Base-by-base conservation (phyloP, 2,888 invertebrate species). In the Cepaea hortensis region DNA sequence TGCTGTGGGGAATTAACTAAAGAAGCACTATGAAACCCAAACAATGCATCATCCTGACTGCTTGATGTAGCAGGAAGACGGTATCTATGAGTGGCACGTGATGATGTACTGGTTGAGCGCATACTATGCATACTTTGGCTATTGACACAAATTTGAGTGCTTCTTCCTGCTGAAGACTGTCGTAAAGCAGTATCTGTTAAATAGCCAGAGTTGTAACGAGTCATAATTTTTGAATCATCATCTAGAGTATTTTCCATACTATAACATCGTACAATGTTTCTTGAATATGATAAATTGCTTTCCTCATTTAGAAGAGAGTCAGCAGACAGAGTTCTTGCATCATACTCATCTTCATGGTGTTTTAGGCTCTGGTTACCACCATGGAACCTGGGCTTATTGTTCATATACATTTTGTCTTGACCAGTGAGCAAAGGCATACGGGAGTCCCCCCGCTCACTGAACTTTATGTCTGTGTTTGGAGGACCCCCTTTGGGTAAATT, bases 401-500 rank as follows among this genome's bases (percentile, higher is more conserved):
- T 81, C 6, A 23, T 46, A 68, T 65, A 23, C 46, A 70, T 7
- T 77, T 15, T 55, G 20, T 72, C 61, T 20, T 76, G 80, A 48
- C 84, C 84, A 73, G 82, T 82, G 87, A 84, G 80, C 62, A 15
- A 48, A 13, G 46, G 35, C 61, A 50, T 80, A 15, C 50, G 79
- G 84, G 81, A 68, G 81, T 72, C 81, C 87, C 75, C 87, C 81
- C 46, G 80, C 68, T 80, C 81, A 84, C 82, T 72, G 81, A 62
- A 80, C 81, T 73, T 84, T 80, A 73, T n/a, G 76, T 68, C 90
- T 89, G 84, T 87, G 87, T 89, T 89, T 90, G 88, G 88, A 89
- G 90, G 90, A 88, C 91, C 91, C 91, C 91, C 89, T 90, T 89
- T 90, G 85, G 86, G 86, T 89, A 91, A 91, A 91, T 91, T 90